A percentile compares a stretch with the other conserved stretches of the same genome.
Conservation (phyloP, 2,797 vertebrate genomes). For the Graptemys geographica region DNA sequence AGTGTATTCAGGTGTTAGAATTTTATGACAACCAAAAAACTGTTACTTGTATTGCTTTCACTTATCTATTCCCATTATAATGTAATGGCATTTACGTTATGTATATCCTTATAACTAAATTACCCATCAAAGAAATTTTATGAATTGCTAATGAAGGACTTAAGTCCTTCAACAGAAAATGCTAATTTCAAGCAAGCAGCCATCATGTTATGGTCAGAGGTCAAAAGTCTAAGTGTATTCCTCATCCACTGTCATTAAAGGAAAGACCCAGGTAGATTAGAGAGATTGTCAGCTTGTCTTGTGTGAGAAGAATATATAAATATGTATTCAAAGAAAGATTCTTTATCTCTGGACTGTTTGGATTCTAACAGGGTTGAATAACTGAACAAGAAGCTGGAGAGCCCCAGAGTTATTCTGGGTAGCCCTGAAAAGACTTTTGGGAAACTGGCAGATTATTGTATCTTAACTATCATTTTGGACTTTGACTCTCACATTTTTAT, state of each 20-base stretch:
- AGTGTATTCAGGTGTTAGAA: not conserved
- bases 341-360: not conserved
- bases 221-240: not conserved
- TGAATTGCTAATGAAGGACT: not conserved
- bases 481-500: not conserved
- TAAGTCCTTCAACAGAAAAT: not conserved
- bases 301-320: not conserved
- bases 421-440: not conserved
- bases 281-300: not conserved
- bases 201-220: not conserved
- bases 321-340: not conserved
- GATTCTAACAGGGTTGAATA: not conserved
- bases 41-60: not conserved
- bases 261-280: not conserved
- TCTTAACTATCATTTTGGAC: not conserved
- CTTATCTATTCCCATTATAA: not conserved
- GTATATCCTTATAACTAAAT: not conserved
- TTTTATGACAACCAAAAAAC: not conserved
- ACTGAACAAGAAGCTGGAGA: not conserved
- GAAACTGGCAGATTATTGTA: not conserved
- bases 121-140: not conserved
- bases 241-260: not conserved
- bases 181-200: not conserved
- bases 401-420: not conserved
- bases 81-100: not conserved